Conservation (phyloP, 2,797 vertebrate genomes). For the Pelobates cultripes region DNA sequence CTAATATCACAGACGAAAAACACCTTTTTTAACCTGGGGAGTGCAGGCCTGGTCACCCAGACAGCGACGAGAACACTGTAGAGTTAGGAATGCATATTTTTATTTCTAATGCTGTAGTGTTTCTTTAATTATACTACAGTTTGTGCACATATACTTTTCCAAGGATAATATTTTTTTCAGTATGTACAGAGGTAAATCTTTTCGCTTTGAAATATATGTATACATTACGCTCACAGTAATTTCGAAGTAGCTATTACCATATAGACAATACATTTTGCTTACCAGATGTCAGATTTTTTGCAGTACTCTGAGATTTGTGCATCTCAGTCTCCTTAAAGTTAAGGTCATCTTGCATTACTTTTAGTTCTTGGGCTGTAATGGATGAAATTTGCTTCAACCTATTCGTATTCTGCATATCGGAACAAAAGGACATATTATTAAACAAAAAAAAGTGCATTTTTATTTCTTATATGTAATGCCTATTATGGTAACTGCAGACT, state of each 20-base stretch:
- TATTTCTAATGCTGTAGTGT: too few species aligned
- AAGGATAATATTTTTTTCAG: too few species aligned
- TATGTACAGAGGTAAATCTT: too few species aligned
- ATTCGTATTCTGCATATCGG: conserved; percentile 80
- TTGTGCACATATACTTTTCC: too few species aligned
- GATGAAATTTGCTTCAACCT: conserved; percentile 85
- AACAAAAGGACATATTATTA: conserved; percentile 6
- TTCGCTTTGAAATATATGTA: too few species aligned
- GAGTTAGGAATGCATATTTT: too few species aligned
- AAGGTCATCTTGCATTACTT: conserved; percentile 93
- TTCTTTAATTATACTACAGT: too few species aligned
- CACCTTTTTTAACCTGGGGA: too few species aligned
- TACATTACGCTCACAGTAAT: neutral
- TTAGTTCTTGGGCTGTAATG: conserved; percentile 88
- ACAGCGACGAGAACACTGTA: too few species aligned
- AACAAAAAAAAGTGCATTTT: neutral
- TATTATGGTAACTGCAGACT: neutral
- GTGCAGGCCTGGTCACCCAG: too few species aligned
- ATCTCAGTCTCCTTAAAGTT: conserved; percentile 93
- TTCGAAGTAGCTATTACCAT: neutral
- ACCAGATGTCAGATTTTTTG: conserved; percentile 86
- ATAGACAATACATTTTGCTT: conserved; percentile 44
- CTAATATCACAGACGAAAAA: too few species aligned
- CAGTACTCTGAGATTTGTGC: conserved; percentile 92
- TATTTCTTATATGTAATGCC: neutral